These are phyloP conservation scores for Philhelius pedissequus DNA, from an alignment of 2,888 invertebrate genomes.

Conservation along the genomic window DNA sequence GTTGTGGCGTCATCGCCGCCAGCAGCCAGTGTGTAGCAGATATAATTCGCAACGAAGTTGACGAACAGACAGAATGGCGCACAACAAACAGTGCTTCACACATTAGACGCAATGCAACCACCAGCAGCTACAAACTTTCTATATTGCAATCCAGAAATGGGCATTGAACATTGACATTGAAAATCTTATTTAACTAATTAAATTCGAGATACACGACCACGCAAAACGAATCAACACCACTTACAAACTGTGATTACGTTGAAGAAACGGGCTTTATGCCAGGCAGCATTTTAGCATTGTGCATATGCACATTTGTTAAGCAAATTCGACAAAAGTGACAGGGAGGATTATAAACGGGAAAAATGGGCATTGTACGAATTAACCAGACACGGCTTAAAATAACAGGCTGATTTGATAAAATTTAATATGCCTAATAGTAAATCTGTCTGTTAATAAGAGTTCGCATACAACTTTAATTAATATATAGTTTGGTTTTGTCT, in stretches of 20 bases:
- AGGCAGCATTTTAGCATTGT: background rate
- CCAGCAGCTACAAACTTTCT: constrained; percentile 47
- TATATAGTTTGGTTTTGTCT: too few species aligned
- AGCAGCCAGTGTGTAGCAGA: too few species aligned
- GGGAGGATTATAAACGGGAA: constrained; percentile 3
- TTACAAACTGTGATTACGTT: background rate
- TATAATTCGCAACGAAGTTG: background rate
- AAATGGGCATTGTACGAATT: background rate
- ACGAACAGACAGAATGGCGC: constrained; percentile 41
- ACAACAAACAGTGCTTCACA: background rate
- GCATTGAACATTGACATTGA: constrained; percentile 68
- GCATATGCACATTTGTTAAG: constrained; percentile 8
- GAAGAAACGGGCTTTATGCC: background rate
- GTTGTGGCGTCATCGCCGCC: background rate
- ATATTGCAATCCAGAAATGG: constrained; percentile 61
- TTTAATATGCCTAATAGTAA: background rate
- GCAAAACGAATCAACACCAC: constrained; percentile 50
- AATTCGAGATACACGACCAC: constrained; percentile 62
- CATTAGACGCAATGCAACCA: constrained; percentile 14
- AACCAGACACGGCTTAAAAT: background rate
- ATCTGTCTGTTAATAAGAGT: background rate
- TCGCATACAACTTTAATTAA: background rate
- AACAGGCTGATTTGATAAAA: background rate
- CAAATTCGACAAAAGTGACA: constrained; percentile 37
- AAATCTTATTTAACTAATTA: constrained; percentile 68